Conservation (phyloP, 2,113 vertebrate species). For the Lophius piscatorius region DNA sequence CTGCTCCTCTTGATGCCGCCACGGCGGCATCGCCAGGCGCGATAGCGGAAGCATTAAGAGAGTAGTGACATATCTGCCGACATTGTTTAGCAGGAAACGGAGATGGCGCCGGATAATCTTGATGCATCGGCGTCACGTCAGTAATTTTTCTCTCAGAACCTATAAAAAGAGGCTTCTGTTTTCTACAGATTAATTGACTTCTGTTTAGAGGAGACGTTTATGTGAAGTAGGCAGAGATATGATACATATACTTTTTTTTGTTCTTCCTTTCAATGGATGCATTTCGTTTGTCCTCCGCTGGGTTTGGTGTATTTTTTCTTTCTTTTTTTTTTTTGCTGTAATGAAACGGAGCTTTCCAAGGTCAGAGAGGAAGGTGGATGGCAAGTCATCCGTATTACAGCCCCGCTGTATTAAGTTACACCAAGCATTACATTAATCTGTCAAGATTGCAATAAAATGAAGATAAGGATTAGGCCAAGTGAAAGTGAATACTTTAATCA, state of each 20-base stretch:
- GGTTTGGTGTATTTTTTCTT: slow-evolving; percentile 28
- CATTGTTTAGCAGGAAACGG: slow-evolving; percentile 1
- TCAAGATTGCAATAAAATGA: slow-evolving; percentile 80
- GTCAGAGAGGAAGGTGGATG: slow-evolving; percentile 64
- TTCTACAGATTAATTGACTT: slow-evolving; percentile 54
- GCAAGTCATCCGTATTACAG: slow-evolving; percentile 66
- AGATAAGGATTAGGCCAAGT: slow-evolving; percentile 75
- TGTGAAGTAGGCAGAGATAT: slow-evolving; percentile 33
- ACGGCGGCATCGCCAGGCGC: slow-evolving; percentile 20
- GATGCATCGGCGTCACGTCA: slow-evolving; percentile 18
- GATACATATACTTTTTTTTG: slow-evolving; percentile 29
- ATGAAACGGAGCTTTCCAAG: slow-evolving; percentile 65
- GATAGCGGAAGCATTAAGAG: slow-evolving; percentile 8
- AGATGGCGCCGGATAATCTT: slow-evolving; percentile 18
- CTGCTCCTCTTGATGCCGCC: slow-evolving; percentile 37
- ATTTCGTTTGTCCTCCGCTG: slow-evolving; percentile 42
- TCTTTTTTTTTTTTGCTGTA: slow-evolving; percentile 23
- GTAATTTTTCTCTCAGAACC: slow-evolving; percentile 13
- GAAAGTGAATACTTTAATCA: slow-evolving; percentile 83
- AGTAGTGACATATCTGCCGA: neutral
- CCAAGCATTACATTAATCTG: slow-evolving; percentile 81
- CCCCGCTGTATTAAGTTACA: slow-evolving; percentile 75
- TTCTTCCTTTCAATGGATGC: slow-evolving; percentile 39
- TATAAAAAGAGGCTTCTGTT: slow-evolving; percentile 27
- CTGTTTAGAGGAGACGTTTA: slow-evolving; percentile 30